A percentile compares a stretch with the other conserved stretches of the same genome.
Conservation (phyloP, 2,113 vertebrate genomes). For the Sinosuthora webbiana region DNA sequence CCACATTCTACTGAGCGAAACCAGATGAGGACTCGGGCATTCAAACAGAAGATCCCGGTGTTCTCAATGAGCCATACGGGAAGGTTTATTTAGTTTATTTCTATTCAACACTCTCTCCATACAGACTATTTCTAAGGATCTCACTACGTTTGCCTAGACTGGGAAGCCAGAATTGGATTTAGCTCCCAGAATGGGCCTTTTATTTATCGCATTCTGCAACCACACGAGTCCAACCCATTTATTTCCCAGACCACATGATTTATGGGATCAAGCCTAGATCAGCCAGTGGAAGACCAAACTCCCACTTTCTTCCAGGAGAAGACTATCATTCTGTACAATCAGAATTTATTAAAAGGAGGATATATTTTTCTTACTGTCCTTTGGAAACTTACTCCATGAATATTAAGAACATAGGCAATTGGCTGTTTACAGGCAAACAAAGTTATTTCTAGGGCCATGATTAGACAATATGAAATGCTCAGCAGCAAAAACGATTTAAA, state of each 20-base stretch:
- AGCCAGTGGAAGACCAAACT: conserved; percentile 12
- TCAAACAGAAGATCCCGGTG: conserved; percentile 28
- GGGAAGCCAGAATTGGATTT: conserved; percentile 48
- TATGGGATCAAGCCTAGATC: conserved; percentile 35
- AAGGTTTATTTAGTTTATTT: conserved; percentile 57
- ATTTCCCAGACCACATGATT: conserved; percentile 35
- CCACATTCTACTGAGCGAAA: conserved; percentile 28
- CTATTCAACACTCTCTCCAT: neutral
- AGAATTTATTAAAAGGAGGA: conserved; percentile 5
- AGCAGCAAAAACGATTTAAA: neutral
- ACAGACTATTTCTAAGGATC: conserved; percentile 27
- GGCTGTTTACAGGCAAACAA: neutral
- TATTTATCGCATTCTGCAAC: conserved; percentile 32
- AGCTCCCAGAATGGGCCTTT: conserved; percentile 43
- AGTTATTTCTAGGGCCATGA: neutral
- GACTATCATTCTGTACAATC: neutral
- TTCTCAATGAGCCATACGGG: conserved; percentile 42
- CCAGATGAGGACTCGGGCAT: conserved; percentile 20
- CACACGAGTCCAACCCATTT: neutral
- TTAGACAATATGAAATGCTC: neutral
- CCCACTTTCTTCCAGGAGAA: conserved; percentile 10
- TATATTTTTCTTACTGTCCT: neutral
- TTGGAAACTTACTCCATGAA: neutral
- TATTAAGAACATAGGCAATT: neutral
- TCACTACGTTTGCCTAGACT: conserved; percentile 40